A percentile compares a stretch with the other conserved stretches of the same genome.
Conservation (phyloP, 2,888 invertebrate genomes). For the Galerucella calmariensis region DNA sequence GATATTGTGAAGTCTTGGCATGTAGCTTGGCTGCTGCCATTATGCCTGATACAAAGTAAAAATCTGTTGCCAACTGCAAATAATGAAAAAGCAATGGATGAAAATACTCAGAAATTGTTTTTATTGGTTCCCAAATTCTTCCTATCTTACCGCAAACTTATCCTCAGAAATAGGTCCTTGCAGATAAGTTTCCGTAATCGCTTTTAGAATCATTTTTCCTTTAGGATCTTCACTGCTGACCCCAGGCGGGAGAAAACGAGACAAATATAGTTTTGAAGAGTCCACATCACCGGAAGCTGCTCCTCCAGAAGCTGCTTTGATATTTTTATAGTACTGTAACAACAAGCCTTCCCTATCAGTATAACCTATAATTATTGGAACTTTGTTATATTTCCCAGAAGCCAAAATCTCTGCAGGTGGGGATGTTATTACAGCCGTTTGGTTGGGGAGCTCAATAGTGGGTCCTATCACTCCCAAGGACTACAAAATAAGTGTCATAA, state of each 20-base stretch:
- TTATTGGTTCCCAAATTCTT: neutral
- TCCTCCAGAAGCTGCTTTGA: neutral
- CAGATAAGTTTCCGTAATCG: slow-evolving; percentile 15
- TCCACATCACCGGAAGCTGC: neutral
- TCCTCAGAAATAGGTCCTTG: slow-evolving; percentile 20
- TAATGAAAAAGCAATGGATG: neutral
- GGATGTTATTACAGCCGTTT: slow-evolving; percentile 21
- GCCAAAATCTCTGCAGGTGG: slow-evolving; percentile 16
- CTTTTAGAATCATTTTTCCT: slow-evolving; percentile 4
- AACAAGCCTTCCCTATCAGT: slow-evolving; percentile 57
- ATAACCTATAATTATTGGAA: slow-evolving; percentile 60
- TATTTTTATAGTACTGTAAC: slow-evolving; percentile 3
- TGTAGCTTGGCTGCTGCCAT: slow-evolving; percentile 28
- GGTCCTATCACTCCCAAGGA: slow-evolving; percentile 6
- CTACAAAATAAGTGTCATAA: neutral
- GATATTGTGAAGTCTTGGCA: slow-evolving; percentile 23
- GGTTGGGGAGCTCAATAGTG: slow-evolving; percentile 29
- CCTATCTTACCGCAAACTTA: slow-evolving; percentile 23
- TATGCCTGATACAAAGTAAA: slow-evolving; percentile 27
- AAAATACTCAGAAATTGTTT: neutral
- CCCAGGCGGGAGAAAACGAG: neutral
- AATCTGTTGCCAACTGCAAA: slow-evolving; percentile 31
- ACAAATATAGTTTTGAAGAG: neutral
- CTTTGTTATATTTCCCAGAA: slow-evolving; percentile 52
- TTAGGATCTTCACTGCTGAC: slow-evolving; percentile 12